Conservation (phyloP, 2,797 vertebrate species). For the Siniperca scherzeri region DNA sequence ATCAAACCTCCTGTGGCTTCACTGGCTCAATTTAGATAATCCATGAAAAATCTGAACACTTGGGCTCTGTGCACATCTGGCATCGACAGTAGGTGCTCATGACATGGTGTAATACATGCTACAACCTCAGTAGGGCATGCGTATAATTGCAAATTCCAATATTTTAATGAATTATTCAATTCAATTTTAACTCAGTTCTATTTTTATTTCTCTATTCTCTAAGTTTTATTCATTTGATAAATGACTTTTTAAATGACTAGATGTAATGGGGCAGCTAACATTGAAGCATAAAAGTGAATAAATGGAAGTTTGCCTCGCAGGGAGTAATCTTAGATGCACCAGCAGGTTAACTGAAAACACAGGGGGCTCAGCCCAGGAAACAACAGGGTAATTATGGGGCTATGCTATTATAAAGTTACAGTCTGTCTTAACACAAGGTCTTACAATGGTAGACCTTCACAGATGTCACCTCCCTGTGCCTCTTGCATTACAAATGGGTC, state of each 20-base stretch:
- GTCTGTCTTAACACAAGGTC: conserved; percentile 4
- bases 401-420: conserved; percentile 1
- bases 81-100: neutral
- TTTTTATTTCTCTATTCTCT: no score
- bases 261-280: conserved; percentile 11
- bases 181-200: conserved; percentile 20
- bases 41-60: conserved; percentile 19
- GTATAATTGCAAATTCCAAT: conserved; percentile 5
- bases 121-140: neutral
- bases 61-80: conserved; percentile 38
- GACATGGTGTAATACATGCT: conserved; percentile 17
- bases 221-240: conserved; percentile 14
- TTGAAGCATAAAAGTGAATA: neutral
- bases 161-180: conserved; percentile 30
- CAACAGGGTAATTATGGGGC: conserved; percentile 3
- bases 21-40: conserved; percentile 48
- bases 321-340: neutral
- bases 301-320: conserved; percentile 22
- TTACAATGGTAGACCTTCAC: conserved; percentile 13
- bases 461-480: neutral
- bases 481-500: conserved; percentile 9
- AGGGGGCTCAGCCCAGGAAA: neutral
- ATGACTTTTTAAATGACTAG: conserved; percentile 23
- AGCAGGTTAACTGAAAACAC: conserved; percentile 43
- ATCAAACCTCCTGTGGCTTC: conserved; percentile 36